Conservation (phyloP, 2,888 invertebrate species). For the Spilarctia lutea region DNA sequence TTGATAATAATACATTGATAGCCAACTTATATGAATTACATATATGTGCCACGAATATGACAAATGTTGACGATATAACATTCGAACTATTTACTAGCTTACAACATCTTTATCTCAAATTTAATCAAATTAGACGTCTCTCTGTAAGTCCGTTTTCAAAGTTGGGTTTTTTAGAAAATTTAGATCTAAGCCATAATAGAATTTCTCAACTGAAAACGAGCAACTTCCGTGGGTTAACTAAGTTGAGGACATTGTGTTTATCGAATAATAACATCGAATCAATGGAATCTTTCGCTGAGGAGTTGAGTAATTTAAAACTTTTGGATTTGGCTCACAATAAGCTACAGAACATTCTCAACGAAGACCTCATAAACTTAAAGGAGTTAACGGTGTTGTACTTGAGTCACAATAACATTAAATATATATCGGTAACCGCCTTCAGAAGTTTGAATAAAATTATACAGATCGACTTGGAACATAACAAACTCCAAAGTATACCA, state of each 20-base stretch:
- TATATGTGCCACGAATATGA: constrained; percentile 77
- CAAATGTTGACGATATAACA: constrained; percentile 88
- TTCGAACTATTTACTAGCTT: constrained; percentile 91
- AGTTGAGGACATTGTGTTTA: constrained; percentile 92
- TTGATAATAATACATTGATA: constrained; percentile 72
- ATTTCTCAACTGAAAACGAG: constrained; percentile 94
- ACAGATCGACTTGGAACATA: constrained; percentile 92
- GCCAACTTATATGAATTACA: constrained; percentile 79
- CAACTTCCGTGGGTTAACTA: constrained; percentile 91
- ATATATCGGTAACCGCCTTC: constrained; percentile 92
- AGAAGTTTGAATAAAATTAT: constrained; percentile 91
- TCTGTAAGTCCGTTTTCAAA: constrained; percentile 94
- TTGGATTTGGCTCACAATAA: constrained; percentile 95
- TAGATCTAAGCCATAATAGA: constrained; percentile 94
- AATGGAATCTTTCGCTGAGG: constrained; percentile 92
- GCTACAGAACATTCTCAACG: constrained; percentile 91
- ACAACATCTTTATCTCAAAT: constrained; percentile 91
- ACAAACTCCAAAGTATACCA: constrained; percentile 93
- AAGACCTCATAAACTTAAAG: constrained; percentile 91
- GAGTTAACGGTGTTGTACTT: constrained; percentile 93
- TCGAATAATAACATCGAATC: constrained; percentile 94
- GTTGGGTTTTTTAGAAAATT: constrained; percentile 90
- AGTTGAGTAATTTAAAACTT: constrained; percentile 91
- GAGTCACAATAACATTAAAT: constrained; percentile 93
- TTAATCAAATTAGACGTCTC: constrained; percentile 92